Base-by-base conservation (phyloP, 1,140 invertebrate species). In the Maconellicoccus hirsutus region DNA sequence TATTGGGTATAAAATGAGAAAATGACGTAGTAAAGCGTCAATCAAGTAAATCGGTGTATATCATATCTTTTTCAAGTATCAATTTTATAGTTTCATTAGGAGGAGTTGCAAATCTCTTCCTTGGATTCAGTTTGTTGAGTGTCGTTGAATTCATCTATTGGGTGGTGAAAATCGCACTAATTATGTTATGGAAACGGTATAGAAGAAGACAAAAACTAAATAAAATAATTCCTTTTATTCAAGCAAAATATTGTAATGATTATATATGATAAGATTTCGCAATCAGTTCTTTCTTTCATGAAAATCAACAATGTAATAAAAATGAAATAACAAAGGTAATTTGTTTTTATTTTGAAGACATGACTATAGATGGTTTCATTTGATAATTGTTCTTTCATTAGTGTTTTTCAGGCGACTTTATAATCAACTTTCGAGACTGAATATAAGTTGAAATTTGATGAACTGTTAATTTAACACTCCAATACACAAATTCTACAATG, bases 91-190 rank as follows among this genome's bases (percentile, higher is more conserved):
- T 76, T n/a, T 69, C 73, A 21, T 72, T 77, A 59, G 77, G 77
- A 7, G 76, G 77, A 19, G 75, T 77, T 33, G 76, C 75, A 10
- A 75, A 76, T n/a, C 70, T 77, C 16, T 77, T 77, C 59, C 69
- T 77, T 14, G 77, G 77, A n/a, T 75, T 76, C 38, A 77, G 77
- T 70, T 70, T 77, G 25, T 71, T 77, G 3, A 77, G 77, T 63
- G 73, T 76, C 16, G 71, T 73, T 0, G 77, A 77, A 69, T 70
- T 77, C n/a, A 25, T 76, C 19, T 77, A 77, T 69, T 77, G 76
- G 76, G 23, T 69, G 4, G 12, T 74, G 29, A 74, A 72, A 71
- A 74, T 74, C 33, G 22, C 22, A 26, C 2, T 66, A 6, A 66
- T 66, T 25, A 8, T 66, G 19, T 4, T 26, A 23, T 66, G 61